Evolutionary conservation across 2,888 invertebrate species (phyloP), one percentile per base, ranked within the genome.

Genomic region (Ditula angustiorana): DNA sequence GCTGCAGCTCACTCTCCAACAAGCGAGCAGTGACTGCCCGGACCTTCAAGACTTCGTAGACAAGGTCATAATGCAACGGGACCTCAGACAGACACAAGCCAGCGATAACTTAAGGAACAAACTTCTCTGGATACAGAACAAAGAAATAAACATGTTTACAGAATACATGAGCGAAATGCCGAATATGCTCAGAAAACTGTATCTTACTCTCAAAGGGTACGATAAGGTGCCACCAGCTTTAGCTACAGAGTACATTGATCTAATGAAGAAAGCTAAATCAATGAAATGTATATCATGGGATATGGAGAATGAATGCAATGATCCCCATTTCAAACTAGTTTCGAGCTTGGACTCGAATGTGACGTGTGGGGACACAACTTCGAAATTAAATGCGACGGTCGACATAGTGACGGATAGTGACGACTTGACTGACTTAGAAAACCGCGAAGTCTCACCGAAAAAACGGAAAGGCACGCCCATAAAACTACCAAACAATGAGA

Each of bases 221-320:
- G 94, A 94, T 21, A 92, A 93, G 57, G 89, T 93, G 1, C 94
- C 95, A 0, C 93, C 94, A 0, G 85, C 91, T 0, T 81, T 95
- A 72, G 93, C 92, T 0, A 79, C 85, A 0, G 94, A 95, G 67
- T 96, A 95, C 69, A 81, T 94, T 24, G 93, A 94, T 5, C 76
- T 95, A 0, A 90, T 95, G 71, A 94, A 93, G 68, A 92, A 93
- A 66, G 88, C 94, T 0, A 95, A 95, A 73, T 94, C 94, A 0
- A 90, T 93, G 0, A 94, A 94, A 74, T 90, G 90, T 26, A 94
- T 96, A 11, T 93, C 93, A 10, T 96, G 95, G 0, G 95, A 95
- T 69, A 82, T 83, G 37, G 87, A 89, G 10, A 55, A 66, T 0
- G 85, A 86, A 33, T 74, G 61, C 1, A 87, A 88, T 37, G 67